Conservation (phyloP, 2,797 vertebrate species). For the Pseudotriccus pelzelni region DNA sequence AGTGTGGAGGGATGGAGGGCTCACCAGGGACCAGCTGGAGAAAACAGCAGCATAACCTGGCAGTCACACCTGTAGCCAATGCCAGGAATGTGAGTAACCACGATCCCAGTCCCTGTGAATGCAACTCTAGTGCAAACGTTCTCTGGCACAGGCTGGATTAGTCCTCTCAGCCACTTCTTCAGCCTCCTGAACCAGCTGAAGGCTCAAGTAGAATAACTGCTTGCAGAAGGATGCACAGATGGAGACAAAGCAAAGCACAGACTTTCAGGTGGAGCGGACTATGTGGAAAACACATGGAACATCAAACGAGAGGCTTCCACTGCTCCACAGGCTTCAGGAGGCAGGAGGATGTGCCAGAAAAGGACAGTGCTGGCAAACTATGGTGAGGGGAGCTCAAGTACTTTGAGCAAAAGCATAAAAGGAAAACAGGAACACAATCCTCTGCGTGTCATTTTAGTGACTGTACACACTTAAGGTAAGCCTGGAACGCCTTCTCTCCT, state of each 20-base stretch:
- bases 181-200: background rate
- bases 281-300: background rate
- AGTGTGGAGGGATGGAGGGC: background rate
- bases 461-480: background rate
- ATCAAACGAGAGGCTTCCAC: background rate
- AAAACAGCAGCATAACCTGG: background rate
- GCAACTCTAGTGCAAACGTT: background rate
- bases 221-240: background rate
- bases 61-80: background rate
- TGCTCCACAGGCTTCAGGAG: background rate
- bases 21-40: background rate
- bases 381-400: accelerated
- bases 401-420: background rate
- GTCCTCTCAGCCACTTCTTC: background rate
- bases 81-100: background rate
- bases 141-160: background rate
- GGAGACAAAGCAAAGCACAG: background rate
- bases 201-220: background rate
- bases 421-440: background rate
- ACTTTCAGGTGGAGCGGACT: background rate
- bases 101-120: background rate
- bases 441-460: background rate
- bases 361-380: background rate
- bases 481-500: background rate
- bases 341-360: background rate